phyloP scores from a whole-genome alignment of 2,797 vertebrate species.

The Tokudaia tokunoshimensis region DNA sequence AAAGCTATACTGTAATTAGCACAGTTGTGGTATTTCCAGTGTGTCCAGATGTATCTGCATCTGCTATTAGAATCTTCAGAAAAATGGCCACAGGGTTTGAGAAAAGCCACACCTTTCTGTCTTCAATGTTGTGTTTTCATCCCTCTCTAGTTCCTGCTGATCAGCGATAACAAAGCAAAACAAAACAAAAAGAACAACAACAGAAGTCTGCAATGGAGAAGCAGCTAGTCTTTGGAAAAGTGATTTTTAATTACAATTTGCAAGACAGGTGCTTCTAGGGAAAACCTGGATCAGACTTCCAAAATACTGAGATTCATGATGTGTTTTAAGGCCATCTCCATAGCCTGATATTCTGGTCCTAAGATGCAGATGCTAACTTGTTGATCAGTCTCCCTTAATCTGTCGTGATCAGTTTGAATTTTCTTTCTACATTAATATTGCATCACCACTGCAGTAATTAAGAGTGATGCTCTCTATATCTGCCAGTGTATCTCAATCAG shows the following conservation, averaged over 20 bases:
- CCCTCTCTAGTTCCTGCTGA: neutral
- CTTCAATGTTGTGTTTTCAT: neutral
- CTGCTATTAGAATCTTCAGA: neutral
- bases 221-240: neutral
- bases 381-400: neutral
- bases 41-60: neutral
- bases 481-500: neutral
- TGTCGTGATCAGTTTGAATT: neutral
- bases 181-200: neutral
- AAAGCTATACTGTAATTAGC: neutral
- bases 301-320: neutral
- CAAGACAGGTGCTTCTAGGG: neutral
- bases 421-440: neutral
- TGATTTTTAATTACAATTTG: neutral
- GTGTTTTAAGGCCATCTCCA: neutral
- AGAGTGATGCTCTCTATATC: neutral
- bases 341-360: neutral
- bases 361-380: neutral
- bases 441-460: neutral
- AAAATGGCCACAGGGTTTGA: neutral
- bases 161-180: neutral
- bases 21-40: neutral
- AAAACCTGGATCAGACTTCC: neutral
- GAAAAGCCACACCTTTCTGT: neutral
- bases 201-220: neutral